Base-by-base conservation (phyloP, 2,797 vertebrate species). In the Hypotaenidia philippensis region DNA sequence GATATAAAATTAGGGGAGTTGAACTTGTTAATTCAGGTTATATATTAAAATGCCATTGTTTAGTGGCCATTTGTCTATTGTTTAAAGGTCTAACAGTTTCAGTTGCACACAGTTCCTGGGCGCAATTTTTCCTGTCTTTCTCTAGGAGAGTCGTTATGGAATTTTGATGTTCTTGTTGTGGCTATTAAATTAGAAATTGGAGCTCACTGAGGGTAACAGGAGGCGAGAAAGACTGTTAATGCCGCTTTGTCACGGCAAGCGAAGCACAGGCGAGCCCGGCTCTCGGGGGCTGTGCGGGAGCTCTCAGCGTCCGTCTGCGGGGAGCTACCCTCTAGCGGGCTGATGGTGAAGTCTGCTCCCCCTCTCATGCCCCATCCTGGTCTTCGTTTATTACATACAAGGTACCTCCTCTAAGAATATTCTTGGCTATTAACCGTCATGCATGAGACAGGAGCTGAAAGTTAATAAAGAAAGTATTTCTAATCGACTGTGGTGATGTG, bases 261-360 rank as follows among this genome's bases (percentile, higher is more conserved):
- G 9, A 50, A 78, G 74, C 3, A 17, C 85, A 9, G 83, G 87
- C 66, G 10, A 78, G 85, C 57, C 41, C 63, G 13, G 70, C 7
- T 1, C 0, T 23, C 49, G 50, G 41, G 9, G 32, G 12, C 70
- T 78, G 84, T 32, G 86, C 49, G 76, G 74, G 56, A 40, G 38
- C 40, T 81, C 65, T 68, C 87, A 23, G 78, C 65, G 16, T 11
- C 9, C 6, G 41, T 93, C 72, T 8, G 61, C 69, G 61, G 60
- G 70, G 60, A 83, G 92, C 88, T 83, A 89, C 97, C 98, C 98
- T 97, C 97, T 98, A 98, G 98, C 75, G 98, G 98, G 86, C 81
- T 53, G 61, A 94, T 29, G 25, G 52, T 45, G 96, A 95, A 98
- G 87, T 93, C 94, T 94, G 90, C 66, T 85, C 65, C 45, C 79